Base-by-base conservation (phyloP, 2,113 vertebrate genomes). In the Hippolais icterina region DNA sequence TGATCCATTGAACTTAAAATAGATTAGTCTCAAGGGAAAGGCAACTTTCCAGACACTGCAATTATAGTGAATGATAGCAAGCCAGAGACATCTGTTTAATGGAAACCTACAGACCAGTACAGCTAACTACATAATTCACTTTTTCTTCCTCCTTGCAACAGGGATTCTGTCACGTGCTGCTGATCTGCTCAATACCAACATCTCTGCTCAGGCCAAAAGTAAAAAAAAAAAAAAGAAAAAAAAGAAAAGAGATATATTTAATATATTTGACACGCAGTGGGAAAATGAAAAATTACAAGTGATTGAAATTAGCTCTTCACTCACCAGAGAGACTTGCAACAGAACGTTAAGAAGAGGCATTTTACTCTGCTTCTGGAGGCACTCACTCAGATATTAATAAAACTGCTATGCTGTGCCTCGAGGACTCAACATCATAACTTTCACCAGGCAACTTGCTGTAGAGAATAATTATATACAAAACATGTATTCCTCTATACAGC, bases 1-100 rank as follows among this genome's bases (percentile, higher is more conserved):
- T 78, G 87, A 97, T 97, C 97, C 96, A 98, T 96, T 98, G 97
- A 97, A 97, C 96, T 97, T 97, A 97, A 98, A 98, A 98, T 96
- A 98, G 97, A 98, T 98, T 96, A 97, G 94, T 98, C 97, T 97
- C 95, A 65, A 91, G 96, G 97, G 97, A 97, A 94, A 96, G 92
- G 97, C 95, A 96, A 70, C 98, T 98, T 98, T 92, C 97, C 70
- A 86, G 98, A 98, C 97, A 97, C 87, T 95, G 97, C 96, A 98
- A 98, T 98, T 98, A 98, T 87, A 68, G 86, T 97, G 97, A 98
- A 97, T 83, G 97, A 98, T 97, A 96, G 97, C 71, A 90, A 97
- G 90, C 91, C 82, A 93, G 95, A 97, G 96, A 97, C 96, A 98
- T 97, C 95, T 72, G 69, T 98, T 97, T 98, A 97, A 95, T 96